phyloP scores from a whole-genome alignment of 1,140 invertebrate genomes.

The Andricus grossulariae region DNA sequence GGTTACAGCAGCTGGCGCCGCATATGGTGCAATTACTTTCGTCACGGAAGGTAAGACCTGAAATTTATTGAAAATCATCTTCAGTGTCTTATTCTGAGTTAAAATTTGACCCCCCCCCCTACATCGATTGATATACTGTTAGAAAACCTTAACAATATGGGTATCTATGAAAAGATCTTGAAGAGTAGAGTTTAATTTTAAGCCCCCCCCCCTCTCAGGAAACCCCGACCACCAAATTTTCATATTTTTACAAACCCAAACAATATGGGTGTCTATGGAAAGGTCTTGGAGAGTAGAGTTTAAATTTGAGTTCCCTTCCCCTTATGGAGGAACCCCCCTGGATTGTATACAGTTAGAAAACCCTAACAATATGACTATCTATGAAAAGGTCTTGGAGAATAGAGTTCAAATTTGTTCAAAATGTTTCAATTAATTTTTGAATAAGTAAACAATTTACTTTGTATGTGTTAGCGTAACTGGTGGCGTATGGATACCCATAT shows the following conservation, averaged over 20 bases:
- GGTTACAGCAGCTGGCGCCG: constrained; percentile 47
- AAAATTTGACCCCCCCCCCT: too few relatives aligned
- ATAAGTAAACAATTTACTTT: constrained; percentile 46
- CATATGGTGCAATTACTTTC: constrained; percentile 57
- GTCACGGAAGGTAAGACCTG: constrained; percentile 60
- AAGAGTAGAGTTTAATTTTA: background rate
- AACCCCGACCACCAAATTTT: too few relatives aligned
- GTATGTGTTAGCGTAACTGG: constrained; percentile 62
- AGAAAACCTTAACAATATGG: too few relatives aligned
- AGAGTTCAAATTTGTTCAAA: background rate
- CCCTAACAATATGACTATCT: too few relatives aligned
- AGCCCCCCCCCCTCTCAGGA: too few relatives aligned
- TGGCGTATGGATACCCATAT: constrained; percentile 54
- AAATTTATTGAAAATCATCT: constrained; percentile 15
- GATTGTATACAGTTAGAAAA: too few relatives aligned
- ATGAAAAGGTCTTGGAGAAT: too few relatives aligned
- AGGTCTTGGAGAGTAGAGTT: background rate
- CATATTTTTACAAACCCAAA: too few relatives aligned
- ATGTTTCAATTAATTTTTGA: background rate
- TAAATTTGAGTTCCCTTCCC: background rate
- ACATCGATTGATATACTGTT: too few relatives aligned
- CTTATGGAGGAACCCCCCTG: too few relatives aligned
- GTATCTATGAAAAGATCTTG: too few relatives aligned
- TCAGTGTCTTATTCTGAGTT: background rate
- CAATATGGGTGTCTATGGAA: too few relatives aligned